Evolutionary conservation across 2,113 vertebrate genomes (phyloP).

Genomic region (Sorex araneus): DNA sequence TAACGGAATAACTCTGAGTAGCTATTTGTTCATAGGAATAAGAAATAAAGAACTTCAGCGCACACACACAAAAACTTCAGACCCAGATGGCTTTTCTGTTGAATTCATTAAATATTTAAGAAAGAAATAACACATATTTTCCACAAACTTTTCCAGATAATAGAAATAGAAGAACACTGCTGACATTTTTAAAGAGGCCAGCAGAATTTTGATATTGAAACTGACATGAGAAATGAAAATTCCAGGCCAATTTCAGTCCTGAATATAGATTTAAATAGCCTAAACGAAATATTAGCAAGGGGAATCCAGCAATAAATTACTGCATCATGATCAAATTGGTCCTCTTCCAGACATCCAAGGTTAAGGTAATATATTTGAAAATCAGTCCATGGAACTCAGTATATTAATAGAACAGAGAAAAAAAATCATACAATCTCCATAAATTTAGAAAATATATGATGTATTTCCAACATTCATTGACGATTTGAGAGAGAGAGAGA

Average conservation of each 20-base stretch:
- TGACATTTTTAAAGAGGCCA: conserved; percentile 52
- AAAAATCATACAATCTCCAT: background rate
- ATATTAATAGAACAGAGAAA: background rate
- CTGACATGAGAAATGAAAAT: conserved; percentile 48
- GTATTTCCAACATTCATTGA: background rate
- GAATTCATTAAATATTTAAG: conserved; percentile 73
- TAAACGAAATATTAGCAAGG: conserved; percentile 3
- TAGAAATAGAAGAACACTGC: conserved; percentile 52
- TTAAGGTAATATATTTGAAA: conserved; percentile 1
- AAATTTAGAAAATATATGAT: background rate
- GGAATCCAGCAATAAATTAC: background rate
- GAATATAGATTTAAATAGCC: conserved; percentile 35
- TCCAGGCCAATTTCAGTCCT: conserved; percentile 2
- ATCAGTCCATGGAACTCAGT: background rate
- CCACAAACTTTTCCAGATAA: conserved; percentile 67
- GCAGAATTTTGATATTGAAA: conserved; percentile 63
- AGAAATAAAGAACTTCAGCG: conserved; percentile 64
- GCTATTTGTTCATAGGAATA: conserved; percentile 50
- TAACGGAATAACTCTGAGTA: conserved; percentile 37
- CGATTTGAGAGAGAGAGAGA: background rate
- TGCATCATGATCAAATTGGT: too few relatives aligned
- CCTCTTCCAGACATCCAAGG: background rate
- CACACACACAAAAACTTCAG: conserved; percentile 66
- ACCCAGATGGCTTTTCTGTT: conserved; percentile 68
- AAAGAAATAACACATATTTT: conserved; percentile 70